These are phyloP conservation scores for Sterna hirundo DNA, from an alignment of 2,113 vertebrate genomes.

Conservation along the genomic window DNA sequence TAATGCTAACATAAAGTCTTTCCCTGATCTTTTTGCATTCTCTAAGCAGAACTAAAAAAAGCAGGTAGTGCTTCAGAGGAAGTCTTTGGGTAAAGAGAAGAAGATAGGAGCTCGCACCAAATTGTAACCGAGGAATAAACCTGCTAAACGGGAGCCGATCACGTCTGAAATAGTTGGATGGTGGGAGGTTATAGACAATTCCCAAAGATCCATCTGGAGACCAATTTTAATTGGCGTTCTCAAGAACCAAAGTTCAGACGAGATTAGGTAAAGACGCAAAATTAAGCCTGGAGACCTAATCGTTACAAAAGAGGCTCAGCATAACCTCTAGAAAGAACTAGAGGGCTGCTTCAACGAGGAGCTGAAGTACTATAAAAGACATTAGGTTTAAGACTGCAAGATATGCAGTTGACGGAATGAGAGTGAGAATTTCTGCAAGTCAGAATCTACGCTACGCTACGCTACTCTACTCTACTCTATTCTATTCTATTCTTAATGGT, in stretches of 20 bases:
- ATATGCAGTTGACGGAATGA: not conserved
- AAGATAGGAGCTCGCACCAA: not conserved
- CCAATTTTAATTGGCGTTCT: not conserved
- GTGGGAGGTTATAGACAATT: not conserved
- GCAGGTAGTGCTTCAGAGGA: not conserved
- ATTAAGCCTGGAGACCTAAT: not conserved
- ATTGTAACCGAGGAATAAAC: not conserved
- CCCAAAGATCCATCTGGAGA: not conserved
- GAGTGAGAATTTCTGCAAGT: not conserved
- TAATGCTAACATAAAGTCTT: not conserved
- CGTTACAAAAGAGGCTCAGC: not conserved
- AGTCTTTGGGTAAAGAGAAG: not conserved
- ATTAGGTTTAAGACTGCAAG: not conserved
- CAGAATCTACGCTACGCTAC: not conserved
- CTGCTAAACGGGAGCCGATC: accelerated
- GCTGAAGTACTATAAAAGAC: accelerated
- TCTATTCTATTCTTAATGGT: not conserved
- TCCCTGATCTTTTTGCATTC: not conserved
- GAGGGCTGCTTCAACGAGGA: not conserved
- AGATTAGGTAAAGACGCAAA: not conserved
- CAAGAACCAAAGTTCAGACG: not conserved
- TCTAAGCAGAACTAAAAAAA: not conserved
- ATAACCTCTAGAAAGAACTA: not conserved
- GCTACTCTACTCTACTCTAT: not conserved
- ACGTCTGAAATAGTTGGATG: not conserved